Evolutionary conservation across 2,113 vertebrate species (phyloP).

Genomic region (Polypterus bichir): DNA sequence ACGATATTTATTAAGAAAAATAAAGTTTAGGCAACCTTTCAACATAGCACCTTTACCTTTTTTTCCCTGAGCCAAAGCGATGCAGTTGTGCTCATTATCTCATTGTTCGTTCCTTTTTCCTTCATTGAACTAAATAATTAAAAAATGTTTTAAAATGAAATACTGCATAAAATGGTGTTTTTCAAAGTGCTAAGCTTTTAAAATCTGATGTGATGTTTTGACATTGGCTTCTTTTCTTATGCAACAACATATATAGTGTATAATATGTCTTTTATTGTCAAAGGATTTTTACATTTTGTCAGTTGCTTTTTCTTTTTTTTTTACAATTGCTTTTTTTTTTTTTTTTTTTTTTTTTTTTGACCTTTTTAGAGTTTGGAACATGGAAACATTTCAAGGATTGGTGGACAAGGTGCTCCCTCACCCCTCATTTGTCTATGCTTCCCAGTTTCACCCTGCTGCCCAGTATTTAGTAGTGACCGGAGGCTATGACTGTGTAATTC

Average conservation of each 20-base stretch:
- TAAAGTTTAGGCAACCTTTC: no score
- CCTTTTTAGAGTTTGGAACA: slow-evolving; percentile 70
- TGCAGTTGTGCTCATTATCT: no score
- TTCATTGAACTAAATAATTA: no score
- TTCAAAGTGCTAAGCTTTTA: slow-evolving; percentile 7
- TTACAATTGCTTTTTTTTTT: neutral
- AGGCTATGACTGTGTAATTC: slow-evolving; percentile 74
- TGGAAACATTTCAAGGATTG: slow-evolving; percentile 49
- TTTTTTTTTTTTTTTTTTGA: slow-evolving; percentile 5
- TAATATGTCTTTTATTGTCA: neutral
- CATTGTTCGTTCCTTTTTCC: no score
- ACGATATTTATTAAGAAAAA: no score
- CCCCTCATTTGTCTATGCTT: slow-evolving; percentile 83
- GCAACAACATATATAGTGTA: neutral
- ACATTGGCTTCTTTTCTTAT: slow-evolving; percentile 14
- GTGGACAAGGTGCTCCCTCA: slow-evolving; percentile 82
- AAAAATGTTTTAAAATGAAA: no score
- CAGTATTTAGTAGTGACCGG: slow-evolving; percentile 70
- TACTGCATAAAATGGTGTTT: no score
- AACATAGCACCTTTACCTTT: no score
- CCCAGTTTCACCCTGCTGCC: slow-evolving; percentile 75
- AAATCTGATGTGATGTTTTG: slow-evolving; percentile 16
- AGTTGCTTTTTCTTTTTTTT: neutral
- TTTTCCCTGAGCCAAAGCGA: no score
- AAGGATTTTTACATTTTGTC: no score